Base-by-base conservation (phyloP, 92 coral and sea anemone genomes). In the Blastomussa wellsi region DNA sequence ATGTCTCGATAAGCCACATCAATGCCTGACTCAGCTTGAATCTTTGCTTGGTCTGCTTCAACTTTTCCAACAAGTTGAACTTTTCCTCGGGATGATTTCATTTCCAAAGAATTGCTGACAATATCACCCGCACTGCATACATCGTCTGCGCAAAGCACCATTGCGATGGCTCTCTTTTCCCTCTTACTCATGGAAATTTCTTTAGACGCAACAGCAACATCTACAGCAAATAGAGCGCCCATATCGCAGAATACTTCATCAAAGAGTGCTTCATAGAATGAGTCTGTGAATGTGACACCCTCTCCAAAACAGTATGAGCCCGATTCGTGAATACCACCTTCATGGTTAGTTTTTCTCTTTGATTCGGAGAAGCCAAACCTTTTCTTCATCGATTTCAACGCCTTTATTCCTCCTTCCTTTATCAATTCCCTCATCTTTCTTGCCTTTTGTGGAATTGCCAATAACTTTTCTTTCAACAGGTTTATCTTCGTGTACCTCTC, bases 131-230 rank as follows among this genome's bases (percentile, higher is more conserved):
- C 83, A 19, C 72, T 86, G 84, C 85, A 74, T 38, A 76, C 73
- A 39, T 81, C 35, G 10, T 90, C 90, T 80, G 90, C 89, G 71
- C 57, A 77, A 48, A 90, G 77, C 72, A 76, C 35, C 90, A 90
- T 86, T 76, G 92, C 78, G 8, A 90, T 78, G 47, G 92, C 92
- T 67, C 79, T 86, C 90, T 90, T 90, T 70, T 90, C 90, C 72
- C 92, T 81, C 72, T 90, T 86, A 79, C 83, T 86, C 87, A 90
- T 35, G n/a, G 38, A 47, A 66, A 90, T 78, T 36, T 90, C 90
- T 77, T 81, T 80, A 64, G 92, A 81, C 24, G 28, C 77, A 74
- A 86, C 92, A 36, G 69, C 59, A 77, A 90, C 78, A 86, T 86
- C 90, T 78, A 82, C 84, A 86, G 90, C 92, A 62, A 80, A 68